A percentile compares a stretch with the other conserved stretches of the same genome.
These are phyloP conservation scores for Hexactinellida sp. DNA, from an alignment of 37 sponge, comb jelly and placozoan genomes.

Conservation along the genomic window DNA sequence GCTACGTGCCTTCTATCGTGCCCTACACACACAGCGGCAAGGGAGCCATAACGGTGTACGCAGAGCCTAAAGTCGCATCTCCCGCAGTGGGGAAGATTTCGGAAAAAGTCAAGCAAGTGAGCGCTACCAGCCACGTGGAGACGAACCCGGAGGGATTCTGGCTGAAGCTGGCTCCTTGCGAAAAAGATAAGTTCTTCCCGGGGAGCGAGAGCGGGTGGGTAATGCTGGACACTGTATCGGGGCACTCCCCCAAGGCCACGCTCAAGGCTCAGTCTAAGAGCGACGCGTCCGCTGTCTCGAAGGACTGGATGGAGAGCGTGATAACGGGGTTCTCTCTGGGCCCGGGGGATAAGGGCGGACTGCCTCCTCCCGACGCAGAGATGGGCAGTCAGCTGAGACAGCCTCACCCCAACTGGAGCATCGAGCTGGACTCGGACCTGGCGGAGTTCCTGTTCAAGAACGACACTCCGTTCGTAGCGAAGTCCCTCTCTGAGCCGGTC, in stretches of 20 bases:
- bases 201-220: slow-evolving; percentile 5
- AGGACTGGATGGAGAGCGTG: not conserved
- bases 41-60: slow-evolving; percentile 18
- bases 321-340: not conserved
- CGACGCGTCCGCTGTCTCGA: not conserved
- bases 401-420: slow-evolving; percentile 60
- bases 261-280: not conserved
- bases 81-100: slow-evolving; percentile 31
- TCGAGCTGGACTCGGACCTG: slow-evolving; percentile 62
- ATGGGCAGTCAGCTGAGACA: slow-evolving; percentile 21
- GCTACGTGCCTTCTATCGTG: slow-evolving; percentile 55
- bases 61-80: slow-evolving; percentile 23
- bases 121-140: slow-evolving; percentile 29
- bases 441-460: slow-evolving; percentile 42
- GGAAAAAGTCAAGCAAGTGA: slow-evolving; percentile 22
- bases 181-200: slow-evolving; percentile 30
- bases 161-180: slow-evolving; percentile 33
- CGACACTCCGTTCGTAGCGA: not conserved
- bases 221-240: not conserved
- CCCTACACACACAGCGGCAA: slow-evolving; percentile 29
- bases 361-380: slow-evolving; percentile 30
- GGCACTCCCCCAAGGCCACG: not conserved
- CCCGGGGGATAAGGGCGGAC: slow-evolving; percentile 1
- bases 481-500: not conserved
- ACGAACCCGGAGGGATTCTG: slow-evolving; percentile 34